Conservation (phyloP, 2,888 invertebrate genomes). For the Schizaphis graminum region DNA sequence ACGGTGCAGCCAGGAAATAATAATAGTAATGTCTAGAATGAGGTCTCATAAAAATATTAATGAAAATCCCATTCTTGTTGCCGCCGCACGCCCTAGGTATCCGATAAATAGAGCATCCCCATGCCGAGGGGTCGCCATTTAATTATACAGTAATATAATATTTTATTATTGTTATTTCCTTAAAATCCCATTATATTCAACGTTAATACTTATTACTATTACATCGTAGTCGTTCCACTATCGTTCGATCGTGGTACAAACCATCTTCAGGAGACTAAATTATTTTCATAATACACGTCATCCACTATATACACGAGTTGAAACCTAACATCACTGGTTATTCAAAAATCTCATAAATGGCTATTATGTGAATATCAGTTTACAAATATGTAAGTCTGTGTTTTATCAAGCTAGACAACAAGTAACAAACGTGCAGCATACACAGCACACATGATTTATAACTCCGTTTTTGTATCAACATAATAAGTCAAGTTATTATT, state of each 20-base stretch:
- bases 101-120: background rate
- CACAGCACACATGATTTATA: background rate
- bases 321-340: background rate
- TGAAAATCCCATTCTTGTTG: conserved; percentile 16
- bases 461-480: background rate
- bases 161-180: conserved; percentile 49
- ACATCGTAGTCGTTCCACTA: background rate
- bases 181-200: conserved; percentile 32
- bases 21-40: background rate
- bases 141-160: conserved; percentile 42
- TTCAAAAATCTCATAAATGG: background rate
- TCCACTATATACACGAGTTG: background rate
- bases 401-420: conserved; percentile 1
- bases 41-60: conserved; percentile 43
- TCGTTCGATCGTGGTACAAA: background rate
- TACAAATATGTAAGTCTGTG: background rate
- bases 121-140: background rate
- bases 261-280: background rate
- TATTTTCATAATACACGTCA: background rate
- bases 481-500: background rate
- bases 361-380: background rate
- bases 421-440: background rate
- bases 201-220: background rate
- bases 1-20: background rate
- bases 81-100: background rate